phyloP scores from a whole-genome alignment of 2,888 invertebrate species.

The Arge pagana region DNA sequence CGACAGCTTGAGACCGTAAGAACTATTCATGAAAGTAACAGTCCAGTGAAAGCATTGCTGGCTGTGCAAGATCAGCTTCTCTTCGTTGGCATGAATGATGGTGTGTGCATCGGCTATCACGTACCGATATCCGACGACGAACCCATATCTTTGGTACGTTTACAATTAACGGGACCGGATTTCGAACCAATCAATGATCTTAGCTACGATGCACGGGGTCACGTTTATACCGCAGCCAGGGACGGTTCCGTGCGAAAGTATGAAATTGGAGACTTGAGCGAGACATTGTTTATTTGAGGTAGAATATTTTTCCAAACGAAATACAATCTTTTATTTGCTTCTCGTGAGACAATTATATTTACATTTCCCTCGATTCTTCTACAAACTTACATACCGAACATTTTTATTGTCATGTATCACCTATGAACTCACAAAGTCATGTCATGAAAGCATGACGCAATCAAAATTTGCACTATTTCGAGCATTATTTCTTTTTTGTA shows the following conservation, averaged over 20 bases:
- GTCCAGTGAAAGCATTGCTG: conserved; percentile 62
- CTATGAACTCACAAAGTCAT: too few relatives aligned
- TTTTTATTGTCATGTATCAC: too few relatives aligned
- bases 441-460: too few relatives aligned
- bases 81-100: conserved; percentile 67
- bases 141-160: conserved; percentile 43
- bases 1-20: conserved; percentile 50
- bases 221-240: conserved; percentile 68
- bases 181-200: conserved; percentile 72
- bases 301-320: too few relatives aligned
- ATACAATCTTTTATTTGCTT: too few relatives aligned
- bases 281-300: conserved; percentile 4
- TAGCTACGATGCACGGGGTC: conserved; percentile 62
- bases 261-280: conserved; percentile 40
- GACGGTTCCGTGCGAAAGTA: conserved; percentile 70
- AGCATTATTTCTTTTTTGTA: too few relatives aligned
- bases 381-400: too few relatives aligned
- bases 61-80: conserved; percentile 61
- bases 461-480: too few relatives aligned
- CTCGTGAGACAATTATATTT: too few relatives aligned
- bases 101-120: conserved; percentile 64
- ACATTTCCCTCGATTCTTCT: too few relatives aligned
- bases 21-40: conserved; percentile 64
- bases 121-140: conserved; percentile 53
- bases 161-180: conserved; percentile 72